These are phyloP conservation scores for Malacoraja senta DNA, from an alignment of 2,797 vertebrate species.

Conservation along the genomic window DNA sequence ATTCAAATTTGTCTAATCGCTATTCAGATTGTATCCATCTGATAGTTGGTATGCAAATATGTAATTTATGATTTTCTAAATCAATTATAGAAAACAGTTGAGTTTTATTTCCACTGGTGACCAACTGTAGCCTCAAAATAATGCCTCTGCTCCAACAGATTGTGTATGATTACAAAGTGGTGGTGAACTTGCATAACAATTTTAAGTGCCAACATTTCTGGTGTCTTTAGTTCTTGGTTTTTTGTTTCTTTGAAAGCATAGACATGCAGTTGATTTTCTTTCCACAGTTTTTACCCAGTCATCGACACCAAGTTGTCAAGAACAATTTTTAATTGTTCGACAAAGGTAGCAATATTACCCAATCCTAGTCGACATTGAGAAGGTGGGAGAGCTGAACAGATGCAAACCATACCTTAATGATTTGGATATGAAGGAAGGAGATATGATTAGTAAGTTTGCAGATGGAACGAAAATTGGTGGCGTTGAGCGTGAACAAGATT, in stretches of 20 bases:
- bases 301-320: not conserved
- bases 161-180: not conserved
- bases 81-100: conserved; percentile 13
- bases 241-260: not conserved
- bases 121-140: conserved; percentile 3
- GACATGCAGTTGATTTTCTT: not conserved
- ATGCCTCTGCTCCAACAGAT: not conserved
- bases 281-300: not conserved
- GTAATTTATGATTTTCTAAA: not conserved
- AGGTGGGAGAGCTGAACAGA: not conserved
- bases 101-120: not conserved
- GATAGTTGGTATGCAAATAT: conserved; percentile 25
- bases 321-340: not conserved
- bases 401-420: not conserved
- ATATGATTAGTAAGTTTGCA: too few relatives aligned
- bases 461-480: too few relatives aligned
- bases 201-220: not conserved
- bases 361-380: not conserved
- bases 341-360: not conserved
- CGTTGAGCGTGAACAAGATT: too few relatives aligned
- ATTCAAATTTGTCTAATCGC: conserved; percentile 21
- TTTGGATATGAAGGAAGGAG: too few relatives aligned
- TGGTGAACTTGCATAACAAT: not conserved
- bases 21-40: conserved; percentile 21
- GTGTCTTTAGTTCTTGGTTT: not conserved